Base-by-base conservation (phyloP, 2,797 vertebrate species). In the Nyctalus aviator region DNA sequence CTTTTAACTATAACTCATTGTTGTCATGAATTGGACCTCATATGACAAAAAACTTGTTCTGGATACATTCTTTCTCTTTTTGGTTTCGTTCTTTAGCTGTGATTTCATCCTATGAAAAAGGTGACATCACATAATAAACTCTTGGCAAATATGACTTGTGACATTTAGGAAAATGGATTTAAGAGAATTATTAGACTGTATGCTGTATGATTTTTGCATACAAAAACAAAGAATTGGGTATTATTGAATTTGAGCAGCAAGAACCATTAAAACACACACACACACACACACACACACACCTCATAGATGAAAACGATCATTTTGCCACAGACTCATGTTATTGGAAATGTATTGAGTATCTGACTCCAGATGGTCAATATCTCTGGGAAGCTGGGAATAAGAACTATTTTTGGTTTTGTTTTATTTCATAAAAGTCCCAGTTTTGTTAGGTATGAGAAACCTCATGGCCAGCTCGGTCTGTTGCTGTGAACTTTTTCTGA, bases 361-460 rank as follows among this genome's bases (percentile, higher is more conserved):
- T 90, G 32, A 68, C 3, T 32, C n/a, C 57, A 68, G 68, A 66
- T 68, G 57, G 32, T 75, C 18, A 68, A 3, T 75, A 88, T 94
- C 21, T 84, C 66, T 92, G 46, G 17, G 71, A 93, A 95, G 14
- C 37, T 59, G 25, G 50, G 46, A 88, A 68, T 48, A 75, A 84
- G 48, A 59, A 53, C 21, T 68, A 12, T 44, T 86, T 72, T 84
- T 76, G 17, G 15, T 55, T 94, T 94, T 59, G 64, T 75, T 96
- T 93, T 44, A 3, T 94, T 96, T 96, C 82, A 37, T 88, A 75
- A 79, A 84, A 85, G 35, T 84, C 27, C n/a, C 68, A 64, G 76
- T 93, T 93, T 94, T 5, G 37, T 95, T 79, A 94, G 46, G 15
- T 88, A 20, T 93, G 90, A 46, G 82, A 97, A 94, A 93, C 84